Percentiles rank a stretch among this genome's conserved stretches.
Evolutionary conservation across 2,797 vertebrate species (phyloP).

Genomic region (Microctenopoma steveboyesi): DNA sequence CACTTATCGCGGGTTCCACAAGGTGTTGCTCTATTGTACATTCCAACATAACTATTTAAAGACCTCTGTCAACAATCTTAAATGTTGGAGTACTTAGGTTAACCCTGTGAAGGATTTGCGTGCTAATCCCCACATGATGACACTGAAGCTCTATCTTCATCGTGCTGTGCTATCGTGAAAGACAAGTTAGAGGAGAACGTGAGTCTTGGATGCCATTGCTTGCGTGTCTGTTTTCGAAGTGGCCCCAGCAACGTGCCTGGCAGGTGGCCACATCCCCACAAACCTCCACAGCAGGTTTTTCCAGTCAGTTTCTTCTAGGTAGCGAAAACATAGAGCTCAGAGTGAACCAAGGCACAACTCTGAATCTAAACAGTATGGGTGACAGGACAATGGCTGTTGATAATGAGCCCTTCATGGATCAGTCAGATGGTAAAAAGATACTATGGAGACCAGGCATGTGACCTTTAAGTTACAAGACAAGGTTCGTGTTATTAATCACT

Average conservation of each 20-base stretch:
- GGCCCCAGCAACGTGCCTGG: conserved; percentile 53
- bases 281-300: conserved; percentile 63
- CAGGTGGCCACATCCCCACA: conserved; percentile 41
- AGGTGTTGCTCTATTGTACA: neutral
- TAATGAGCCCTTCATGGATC: neutral
- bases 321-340: conserved; percentile 8
- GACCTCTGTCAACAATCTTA: conserved; percentile 49
- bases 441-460: conserved; percentile 5
- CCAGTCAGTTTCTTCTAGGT: conserved; percentile 27
- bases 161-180: conserved; percentile 32
- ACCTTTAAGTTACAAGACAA: conserved; percentile 10
- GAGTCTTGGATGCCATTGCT: conserved; percentile 37
- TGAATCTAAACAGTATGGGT: neutral
- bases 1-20: neutral
- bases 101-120: conserved; percentile 59
- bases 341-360: neutral
- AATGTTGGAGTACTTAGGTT: conserved; percentile 56
- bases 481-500: neutral
- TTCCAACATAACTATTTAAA: conserved; percentile 56
- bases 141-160: conserved; percentile 49
- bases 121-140: conserved; percentile 60
- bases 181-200: conserved; percentile 30
- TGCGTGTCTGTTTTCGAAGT: conserved; percentile 62
- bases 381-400: too few relatives aligned
- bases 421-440: neutral